phyloP scores from a whole-genome alignment of 2,113 vertebrate species.

The Aix galericulata region DNA sequence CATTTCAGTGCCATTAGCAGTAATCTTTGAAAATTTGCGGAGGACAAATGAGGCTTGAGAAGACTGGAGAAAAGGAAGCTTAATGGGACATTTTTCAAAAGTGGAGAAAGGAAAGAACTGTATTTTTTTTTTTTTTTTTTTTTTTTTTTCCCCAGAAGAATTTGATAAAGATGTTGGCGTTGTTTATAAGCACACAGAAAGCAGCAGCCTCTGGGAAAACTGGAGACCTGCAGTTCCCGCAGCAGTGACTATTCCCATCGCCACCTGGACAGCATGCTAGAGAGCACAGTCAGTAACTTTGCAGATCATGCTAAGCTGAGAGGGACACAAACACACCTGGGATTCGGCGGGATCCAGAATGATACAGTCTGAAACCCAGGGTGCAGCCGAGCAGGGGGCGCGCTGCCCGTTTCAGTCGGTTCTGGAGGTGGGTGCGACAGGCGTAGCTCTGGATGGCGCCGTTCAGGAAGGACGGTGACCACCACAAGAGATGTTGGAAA shows the following conservation, averaged over 20 bases:
- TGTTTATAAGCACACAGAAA: neutral
- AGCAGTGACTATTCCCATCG: neutral
- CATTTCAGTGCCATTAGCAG: constrained; percentile 39
- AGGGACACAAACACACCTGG: neutral
- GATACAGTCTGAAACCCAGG: neutral
- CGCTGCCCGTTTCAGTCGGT: neutral
- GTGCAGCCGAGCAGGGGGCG: neutral
- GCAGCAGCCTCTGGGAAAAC: neutral
- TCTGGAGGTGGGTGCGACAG: neutral
- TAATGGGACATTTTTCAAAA: constrained; percentile 1
- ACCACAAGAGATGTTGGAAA: neutral
- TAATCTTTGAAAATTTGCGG: constrained; percentile 44
- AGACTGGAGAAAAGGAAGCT: neutral
- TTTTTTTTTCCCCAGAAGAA: neutral
- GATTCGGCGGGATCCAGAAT: neutral
- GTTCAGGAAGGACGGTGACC: neutral
- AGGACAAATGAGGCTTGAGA: constrained; percentile 54
- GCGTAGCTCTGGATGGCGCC: neutral
- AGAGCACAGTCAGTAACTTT: neutral
- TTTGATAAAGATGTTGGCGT: neutral
- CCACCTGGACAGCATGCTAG: rapidly evolving
- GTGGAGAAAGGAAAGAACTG: neutral
- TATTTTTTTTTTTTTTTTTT: neutral
- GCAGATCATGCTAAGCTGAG: neutral
- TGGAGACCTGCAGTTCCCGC: neutral